Evolutionary conservation across 2,888 invertebrate genomes (phyloP).

Genomic region (Eulithis testata): DNA sequence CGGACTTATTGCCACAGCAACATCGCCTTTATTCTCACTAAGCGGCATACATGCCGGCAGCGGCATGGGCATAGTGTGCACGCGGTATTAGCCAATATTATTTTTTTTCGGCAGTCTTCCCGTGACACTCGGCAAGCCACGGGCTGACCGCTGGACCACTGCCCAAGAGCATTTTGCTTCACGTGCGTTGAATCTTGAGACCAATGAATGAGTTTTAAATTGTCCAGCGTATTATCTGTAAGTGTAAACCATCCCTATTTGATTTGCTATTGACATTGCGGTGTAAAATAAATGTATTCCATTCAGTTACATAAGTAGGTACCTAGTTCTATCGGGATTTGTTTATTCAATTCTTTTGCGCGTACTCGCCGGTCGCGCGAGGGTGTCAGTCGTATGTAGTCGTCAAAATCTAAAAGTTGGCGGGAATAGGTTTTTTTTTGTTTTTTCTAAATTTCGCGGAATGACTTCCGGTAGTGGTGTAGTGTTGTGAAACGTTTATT

Average conservation of each 20-base stretch:
- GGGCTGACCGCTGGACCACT: no score
- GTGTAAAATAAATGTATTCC: slow-evolving; percentile 30
- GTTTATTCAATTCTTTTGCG: neutral
- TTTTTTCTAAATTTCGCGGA: slow-evolving; percentile 34
- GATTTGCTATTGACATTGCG: slow-evolving; percentile 34
- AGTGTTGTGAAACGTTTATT: slow-evolving; percentile 70
- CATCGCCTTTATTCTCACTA: no score
- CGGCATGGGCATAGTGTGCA: no score
- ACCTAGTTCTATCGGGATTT: no score
- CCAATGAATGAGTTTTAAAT: slow-evolving; percentile 28
- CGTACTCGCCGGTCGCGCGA: slow-evolving; percentile 41
- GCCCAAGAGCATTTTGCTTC: no score
- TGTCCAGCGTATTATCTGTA: neutral
- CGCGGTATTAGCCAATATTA: slow-evolving; percentile 7
- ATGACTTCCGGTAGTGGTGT: slow-evolving; percentile 65
- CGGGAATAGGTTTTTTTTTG: slow-evolving; percentile 60
- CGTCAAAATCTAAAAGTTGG: slow-evolving; percentile 52
- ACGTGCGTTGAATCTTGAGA: slow-evolving; percentile 40
- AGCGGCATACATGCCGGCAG: no score
- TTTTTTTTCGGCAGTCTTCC: slow-evolving; percentile 45
- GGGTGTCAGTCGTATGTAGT: slow-evolving; percentile 58
- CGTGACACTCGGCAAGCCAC: slow-evolving; percentile 25
- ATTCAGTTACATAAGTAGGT: neutral
- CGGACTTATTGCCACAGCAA: no score
- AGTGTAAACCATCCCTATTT: slow-evolving; percentile 18